phyloP scores from a whole-genome alignment of 1,140 invertebrate genomes.

The Zaprionus capensis region DNA sequence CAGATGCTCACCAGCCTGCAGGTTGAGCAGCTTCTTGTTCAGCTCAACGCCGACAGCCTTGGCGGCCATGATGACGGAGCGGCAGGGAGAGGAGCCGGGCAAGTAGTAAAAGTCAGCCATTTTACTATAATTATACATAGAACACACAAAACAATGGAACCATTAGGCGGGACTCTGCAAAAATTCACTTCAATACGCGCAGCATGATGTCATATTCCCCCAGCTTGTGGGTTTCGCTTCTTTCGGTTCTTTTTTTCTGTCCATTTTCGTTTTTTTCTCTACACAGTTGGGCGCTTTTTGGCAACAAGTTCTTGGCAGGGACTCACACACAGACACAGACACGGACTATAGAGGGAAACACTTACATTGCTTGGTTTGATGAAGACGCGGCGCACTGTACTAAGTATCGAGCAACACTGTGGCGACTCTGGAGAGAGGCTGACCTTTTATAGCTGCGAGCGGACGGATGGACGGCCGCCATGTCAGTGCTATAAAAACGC shows the following conservation, averaged over 20 bases:
- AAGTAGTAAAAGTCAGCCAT: slow-evolving; percentile 87
- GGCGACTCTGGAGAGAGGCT: slow-evolving; percentile 27
- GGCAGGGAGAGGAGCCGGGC: slow-evolving; percentile 89
- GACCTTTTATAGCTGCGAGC: slow-evolving; percentile 60
- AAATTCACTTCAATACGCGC: background rate
- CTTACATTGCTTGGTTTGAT: slow-evolving; percentile 59
- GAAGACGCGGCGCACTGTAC: slow-evolving; percentile 65
- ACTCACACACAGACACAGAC: slow-evolving; percentile 20
- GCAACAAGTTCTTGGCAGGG: slow-evolving; percentile 15
- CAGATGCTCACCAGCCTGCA: slow-evolving; percentile 88
- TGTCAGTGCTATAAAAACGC: slow-evolving; percentile 37
- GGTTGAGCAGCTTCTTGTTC: slow-evolving; percentile 88
- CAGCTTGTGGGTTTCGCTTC: background rate
- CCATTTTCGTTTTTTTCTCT: slow-evolving; percentile 5
- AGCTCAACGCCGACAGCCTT: slow-evolving; percentile 89
- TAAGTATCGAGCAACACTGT: slow-evolving; percentile 61
- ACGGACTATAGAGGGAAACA: slow-evolving; percentile 25
- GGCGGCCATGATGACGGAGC: slow-evolving; percentile 88
- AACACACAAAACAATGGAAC: slow-evolving; percentile 25
- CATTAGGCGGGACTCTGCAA: slow-evolving; percentile 8
- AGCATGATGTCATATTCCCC: slow-evolving; percentile 2
- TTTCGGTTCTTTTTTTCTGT: background rate
- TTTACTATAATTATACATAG: slow-evolving; percentile 44
- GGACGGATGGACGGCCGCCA: slow-evolving; percentile 14
- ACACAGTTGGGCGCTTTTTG: slow-evolving; percentile 10